Evolutionary conservation across 2,113 vertebrate species (phyloP), one percentile per base, ranked within the genome.

Genomic region (Tylochromis polylepis): DNA sequence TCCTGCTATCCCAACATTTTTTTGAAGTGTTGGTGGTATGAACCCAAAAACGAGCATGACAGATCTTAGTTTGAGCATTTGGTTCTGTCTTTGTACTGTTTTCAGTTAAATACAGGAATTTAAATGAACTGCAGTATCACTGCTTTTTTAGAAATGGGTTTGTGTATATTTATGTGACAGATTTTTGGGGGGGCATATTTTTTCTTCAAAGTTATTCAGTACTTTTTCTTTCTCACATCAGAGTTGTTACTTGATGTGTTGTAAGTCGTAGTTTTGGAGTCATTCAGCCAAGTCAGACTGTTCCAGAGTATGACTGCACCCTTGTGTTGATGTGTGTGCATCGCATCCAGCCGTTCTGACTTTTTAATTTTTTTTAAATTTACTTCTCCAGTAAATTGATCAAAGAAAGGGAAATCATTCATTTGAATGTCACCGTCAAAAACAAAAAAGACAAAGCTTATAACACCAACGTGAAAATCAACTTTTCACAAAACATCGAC

Each of bases 391-490:
- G 97, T 11, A 95, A 97, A 70, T 46, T 97, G 57, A 96, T 99
- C 56, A 97, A 93, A 88, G 88, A 34, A 34, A 97, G 95, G 46
- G 97, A 97, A 85, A 98, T 97, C 85, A 95, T 99, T 83, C 94
- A 96, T 0, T 92, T 99, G 53, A 95, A 92, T 70, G 91, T 99
- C 62, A 96, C 85, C 1, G 81, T 99, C 36, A 96, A 53, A 81
- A 99, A 99, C 93, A 97, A 95, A 70, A 96, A 96, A 92, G 98
- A 99, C 91, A 98, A 97, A 27, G 99, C 99, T 2, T 99, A 99
- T 93, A 99, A 99, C 90, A 97, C 98, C 41, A 98, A 97, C 82
- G 97, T 98, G 43, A 91, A 93, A 11, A 92, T 98, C 81, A 96
- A 94, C 34, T 97, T 98, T 91, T 97, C 98, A 29, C 94, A 97